Conservation (phyloP, 2,797 vertebrate species). For the Cheirogaleus major region DNA sequence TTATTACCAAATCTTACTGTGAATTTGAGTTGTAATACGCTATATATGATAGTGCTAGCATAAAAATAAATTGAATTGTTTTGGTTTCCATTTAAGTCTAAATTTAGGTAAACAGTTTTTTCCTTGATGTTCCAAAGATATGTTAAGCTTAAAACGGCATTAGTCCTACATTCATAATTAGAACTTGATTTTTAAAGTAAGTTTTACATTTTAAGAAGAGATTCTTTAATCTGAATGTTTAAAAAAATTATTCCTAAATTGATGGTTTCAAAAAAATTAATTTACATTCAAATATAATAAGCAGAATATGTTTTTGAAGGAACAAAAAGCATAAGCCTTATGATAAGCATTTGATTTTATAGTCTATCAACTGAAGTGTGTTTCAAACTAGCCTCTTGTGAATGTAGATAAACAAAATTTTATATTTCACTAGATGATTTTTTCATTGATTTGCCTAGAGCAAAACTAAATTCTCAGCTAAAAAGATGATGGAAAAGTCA, state of each 20-base stretch:
- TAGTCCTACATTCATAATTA: conserved; percentile 69
- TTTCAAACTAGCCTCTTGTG: conserved; percentile 72
- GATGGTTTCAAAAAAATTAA: conserved; percentile 66
- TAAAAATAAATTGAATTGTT: conserved; percentile 69
- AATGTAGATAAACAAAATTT: conserved; percentile 71
- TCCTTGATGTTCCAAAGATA: conserved; percentile 59
- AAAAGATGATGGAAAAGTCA: conserved; percentile 73
- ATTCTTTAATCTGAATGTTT: conserved; percentile 34
- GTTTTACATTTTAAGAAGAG: conserved; percentile 62
- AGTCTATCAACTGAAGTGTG: conserved; percentile 70
- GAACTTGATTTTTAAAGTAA: conserved; percentile 62
- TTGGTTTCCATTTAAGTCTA: conserved; percentile 61
- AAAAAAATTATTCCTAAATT: conserved; percentile 53
- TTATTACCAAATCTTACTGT: conserved; percentile 59
- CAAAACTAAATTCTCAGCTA: conserved; percentile 79
- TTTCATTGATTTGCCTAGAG: conserved; percentile 81
- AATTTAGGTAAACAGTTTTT: conserved; percentile 69
- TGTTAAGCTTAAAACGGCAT: conserved; percentile 60
- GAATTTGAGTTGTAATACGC: conserved; percentile 63
- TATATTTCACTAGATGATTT: conserved; percentile 79
- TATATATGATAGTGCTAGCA: conserved; percentile 56
- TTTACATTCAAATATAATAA: conserved; percentile 69
- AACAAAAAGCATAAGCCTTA: conserved; percentile 71
- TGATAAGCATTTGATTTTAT: conserved; percentile 74
- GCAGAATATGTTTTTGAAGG: conserved; percentile 4